Evolutionary conservation across 2,888 invertebrate species (phyloP), one percentile per base, ranked within the genome.

Genomic region (Apodemia duryi): DNA sequence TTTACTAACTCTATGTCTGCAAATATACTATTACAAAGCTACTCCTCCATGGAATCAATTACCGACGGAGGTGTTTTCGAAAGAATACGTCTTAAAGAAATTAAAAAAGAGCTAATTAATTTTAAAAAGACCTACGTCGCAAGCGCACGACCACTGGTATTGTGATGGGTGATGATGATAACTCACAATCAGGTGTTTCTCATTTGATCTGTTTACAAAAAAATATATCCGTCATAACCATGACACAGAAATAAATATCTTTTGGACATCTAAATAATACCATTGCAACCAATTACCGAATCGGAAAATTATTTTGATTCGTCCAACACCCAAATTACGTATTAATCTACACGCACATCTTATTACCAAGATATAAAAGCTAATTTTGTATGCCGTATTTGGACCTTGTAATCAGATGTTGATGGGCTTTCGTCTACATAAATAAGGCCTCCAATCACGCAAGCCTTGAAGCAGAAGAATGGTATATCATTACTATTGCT

Each of bases 391-490:
- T 60, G 35, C 13, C 32, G 13, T 11, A 13, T 21, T 51, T 60
- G 28, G 57, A 52, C 21, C 52, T 21, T 52, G 52, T 57, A 60
- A 65, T 67, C 63, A 66, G 60, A 62, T 32, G 61, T 51, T 66
- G 65, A 68, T 62, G 64, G 54, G 65, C 60, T 61, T 67, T 69
- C 67, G 63, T 67, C 68, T 66, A 65, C 69, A 68, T 67, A 69
- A 74, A 74, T 72, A 71, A 70, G 69, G 69, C 68, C 63, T 65
- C 62, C 71, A 72, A 73, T 73, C 70, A 71, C 69, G 63, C 68
- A 61, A 65, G 63, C 64, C 65, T 68, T 69, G 65, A 68, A 66
- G 65, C 65, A 64, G 66, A 67, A 61, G 67, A 67, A 69, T 66
- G 63, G 66, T 62, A 62, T 61, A 62, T 67, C 68, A 65, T 70